Conservation (phyloP, 2,888 invertebrate genomes). For the Arrhopalites spinosus region DNA sequence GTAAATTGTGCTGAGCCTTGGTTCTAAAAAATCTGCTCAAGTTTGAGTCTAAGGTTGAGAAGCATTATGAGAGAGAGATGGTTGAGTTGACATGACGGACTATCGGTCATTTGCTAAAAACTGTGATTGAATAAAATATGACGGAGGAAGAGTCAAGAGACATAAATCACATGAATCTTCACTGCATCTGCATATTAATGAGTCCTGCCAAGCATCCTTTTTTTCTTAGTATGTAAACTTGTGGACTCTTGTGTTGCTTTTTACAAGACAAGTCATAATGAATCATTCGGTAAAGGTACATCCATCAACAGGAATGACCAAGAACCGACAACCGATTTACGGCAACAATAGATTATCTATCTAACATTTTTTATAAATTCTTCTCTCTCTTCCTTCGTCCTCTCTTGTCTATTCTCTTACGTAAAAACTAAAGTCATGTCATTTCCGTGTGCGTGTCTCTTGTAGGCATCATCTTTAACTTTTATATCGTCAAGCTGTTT, state of each 20-base stretch:
- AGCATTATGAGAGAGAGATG: too few relatives aligned
- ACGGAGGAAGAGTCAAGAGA: constrained; percentile 45
- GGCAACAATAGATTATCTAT: constrained; percentile 39
- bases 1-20: too few relatives aligned
- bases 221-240: constrained; percentile 28
- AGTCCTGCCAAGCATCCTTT: constrained; percentile 37
- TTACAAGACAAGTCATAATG: constrained; percentile 36
- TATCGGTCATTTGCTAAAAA: constrained; percentile 44
- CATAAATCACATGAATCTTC: constrained; percentile 45
- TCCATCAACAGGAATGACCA: constrained; percentile 34
- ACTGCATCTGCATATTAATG: constrained; percentile 48
- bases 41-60: too few relatives aligned
- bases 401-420: not conserved
- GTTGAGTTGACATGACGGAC: constrained; percentile 27
- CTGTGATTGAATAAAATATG: constrained; percentile 48
- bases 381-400: constrained; percentile 14
- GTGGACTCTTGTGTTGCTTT: constrained; percentile 15
- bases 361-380: constrained; percentile 25
- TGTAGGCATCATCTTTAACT: too few relatives aligned
- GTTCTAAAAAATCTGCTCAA: too few relatives aligned
- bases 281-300: constrained; percentile 45
- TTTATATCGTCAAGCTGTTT: not conserved
- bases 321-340: constrained; percentile 37
- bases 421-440: not conserved
- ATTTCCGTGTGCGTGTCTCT: not conserved